Percentiles rank a stretch among this genome's conserved stretches.
These are phyloP conservation scores for Pteruthius melanotis DNA, from an alignment of 2,113 vertebrate genomes.

Conservation along the genomic window DNA sequence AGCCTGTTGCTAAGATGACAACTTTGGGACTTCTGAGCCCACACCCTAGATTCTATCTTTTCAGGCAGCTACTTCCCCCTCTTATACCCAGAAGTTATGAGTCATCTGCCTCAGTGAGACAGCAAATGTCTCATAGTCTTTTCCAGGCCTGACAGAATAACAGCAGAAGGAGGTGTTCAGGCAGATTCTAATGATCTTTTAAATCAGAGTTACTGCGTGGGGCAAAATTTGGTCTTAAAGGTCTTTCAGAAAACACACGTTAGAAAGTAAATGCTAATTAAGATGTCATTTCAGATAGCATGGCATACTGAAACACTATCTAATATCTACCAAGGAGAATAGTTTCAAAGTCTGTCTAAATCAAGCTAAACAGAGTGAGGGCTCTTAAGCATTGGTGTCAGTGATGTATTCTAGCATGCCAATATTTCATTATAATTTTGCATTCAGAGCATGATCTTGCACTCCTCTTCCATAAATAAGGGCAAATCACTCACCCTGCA, in stretches of 20 bases:
- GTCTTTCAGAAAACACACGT: background rate
- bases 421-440: background rate
- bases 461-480: background rate
- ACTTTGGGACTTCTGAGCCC: background rate
- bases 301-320: background rate
- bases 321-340: background rate
- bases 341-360: background rate
- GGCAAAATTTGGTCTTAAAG: conserved; percentile 6
- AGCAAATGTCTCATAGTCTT: conserved; percentile 38
- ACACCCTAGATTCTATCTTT: conserved; percentile 38
- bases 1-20: conserved; percentile 15
- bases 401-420: background rate
- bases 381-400: background rate
- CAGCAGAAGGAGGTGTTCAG: background rate
- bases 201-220: background rate
- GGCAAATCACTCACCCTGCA: background rate
- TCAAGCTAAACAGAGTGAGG: background rate
- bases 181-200: conserved; percentile 16
- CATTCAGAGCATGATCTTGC: background rate
- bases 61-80: conserved; percentile 27
- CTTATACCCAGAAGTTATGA: conserved; percentile 20
- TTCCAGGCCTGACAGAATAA: conserved; percentile 21
- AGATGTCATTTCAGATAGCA: background rate
- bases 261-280: conserved; percentile 24
- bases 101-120: conserved; percentile 7